A percentile compares a stretch with the other conserved stretches of the same genome.
phyloP scores from a whole-genome alignment of 1,140 invertebrate species.

The Procambarus virginalis region DNA sequence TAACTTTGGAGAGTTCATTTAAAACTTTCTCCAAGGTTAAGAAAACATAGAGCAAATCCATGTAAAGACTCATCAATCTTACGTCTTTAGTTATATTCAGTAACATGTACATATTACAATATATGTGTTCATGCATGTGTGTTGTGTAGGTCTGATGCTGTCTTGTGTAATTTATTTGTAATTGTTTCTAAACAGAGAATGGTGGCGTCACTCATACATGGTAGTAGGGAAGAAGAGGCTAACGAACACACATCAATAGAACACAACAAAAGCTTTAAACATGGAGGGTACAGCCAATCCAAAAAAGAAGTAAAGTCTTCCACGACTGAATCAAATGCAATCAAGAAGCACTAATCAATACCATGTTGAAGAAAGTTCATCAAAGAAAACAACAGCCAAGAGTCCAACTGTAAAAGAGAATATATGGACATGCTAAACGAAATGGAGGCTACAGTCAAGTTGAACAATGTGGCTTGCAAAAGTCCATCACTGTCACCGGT shows the following conservation, averaged over 20 bases:
- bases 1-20: too few relatives aligned
- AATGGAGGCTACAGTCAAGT: conserved; percentile 85
- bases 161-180: too few relatives aligned
- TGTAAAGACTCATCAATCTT: too few relatives aligned
- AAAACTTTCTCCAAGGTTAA: too few relatives aligned
- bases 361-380: not conserved
- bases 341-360: not conserved
- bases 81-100: too few relatives aligned
- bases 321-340: not conserved
- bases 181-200: not conserved
- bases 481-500: conserved; percentile 87
- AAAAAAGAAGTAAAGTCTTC: not conserved
- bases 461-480: conserved; percentile 77
- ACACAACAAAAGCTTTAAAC: not conserved
- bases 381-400: conserved; percentile 43
- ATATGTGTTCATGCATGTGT: too few relatives aligned
- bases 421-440: conserved; percentile 85
- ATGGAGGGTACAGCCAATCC: not conserved
- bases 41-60: too few relatives aligned
- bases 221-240: not conserved
- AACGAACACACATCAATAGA: not conserved
- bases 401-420: conserved; percentile 81
- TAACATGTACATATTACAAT: too few relatives aligned
- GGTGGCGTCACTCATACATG: not conserved
- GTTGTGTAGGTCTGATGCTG: too few relatives aligned